Percentiles rank a stretch among this genome's conserved stretches.
Conservation (phyloP, 2,113 vertebrate genomes). For the Hydropotes inermis region DNA sequence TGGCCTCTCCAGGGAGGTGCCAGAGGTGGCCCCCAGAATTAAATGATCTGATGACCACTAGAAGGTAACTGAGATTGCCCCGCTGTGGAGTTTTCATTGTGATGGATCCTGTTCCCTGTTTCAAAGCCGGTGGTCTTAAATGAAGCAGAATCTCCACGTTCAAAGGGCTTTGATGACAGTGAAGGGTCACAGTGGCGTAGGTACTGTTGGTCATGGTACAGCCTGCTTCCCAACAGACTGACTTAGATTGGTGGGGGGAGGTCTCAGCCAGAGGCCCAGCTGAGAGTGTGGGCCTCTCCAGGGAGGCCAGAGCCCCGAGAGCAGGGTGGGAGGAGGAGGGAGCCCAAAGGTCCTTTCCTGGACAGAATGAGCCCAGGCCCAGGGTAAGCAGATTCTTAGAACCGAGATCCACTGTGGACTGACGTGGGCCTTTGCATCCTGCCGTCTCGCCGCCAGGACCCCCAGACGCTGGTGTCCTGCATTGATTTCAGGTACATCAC, state of each 20-base stretch:
- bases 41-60: neutral
- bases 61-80: neutral
- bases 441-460: conserved; percentile 74
- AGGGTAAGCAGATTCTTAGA: neutral
- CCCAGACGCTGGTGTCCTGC: conserved; percentile 82
- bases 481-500: conserved; percentile 89
- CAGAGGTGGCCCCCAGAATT: neutral
- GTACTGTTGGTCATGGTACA: neutral
- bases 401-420: neutral
- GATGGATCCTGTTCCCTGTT: neutral
- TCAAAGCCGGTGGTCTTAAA: neutral
- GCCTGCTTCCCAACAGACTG: neutral
- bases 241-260: neutral
- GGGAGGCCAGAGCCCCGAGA: neutral
- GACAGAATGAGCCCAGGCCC: neutral
- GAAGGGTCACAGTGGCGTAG: neutral
- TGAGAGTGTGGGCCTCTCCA: neutral
- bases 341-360: neutral
- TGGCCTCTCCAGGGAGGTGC: neutral
- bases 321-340: no score
- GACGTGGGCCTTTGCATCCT: neutral
- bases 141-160: neutral
- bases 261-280: neutral
- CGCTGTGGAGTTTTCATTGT: neutral
- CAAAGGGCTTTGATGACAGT: neutral